Percentiles rank a stretch among this genome's conserved stretches.
These are phyloP conservation scores for Agonopterix subpropinquella DNA, from an alignment of 2,888 invertebrate genomes.

Conservation along the genomic window DNA sequence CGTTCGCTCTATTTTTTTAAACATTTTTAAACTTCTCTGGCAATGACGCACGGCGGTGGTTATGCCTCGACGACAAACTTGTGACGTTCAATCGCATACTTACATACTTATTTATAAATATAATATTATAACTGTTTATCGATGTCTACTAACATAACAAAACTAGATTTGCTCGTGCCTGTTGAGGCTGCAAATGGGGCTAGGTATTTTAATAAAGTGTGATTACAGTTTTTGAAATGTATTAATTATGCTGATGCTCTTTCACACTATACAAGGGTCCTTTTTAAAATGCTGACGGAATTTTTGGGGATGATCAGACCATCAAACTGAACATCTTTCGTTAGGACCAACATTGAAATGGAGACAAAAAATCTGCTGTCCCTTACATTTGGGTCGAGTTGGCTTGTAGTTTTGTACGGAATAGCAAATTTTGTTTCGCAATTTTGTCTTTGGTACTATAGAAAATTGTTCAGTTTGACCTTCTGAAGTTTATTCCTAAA, in stretches of 20 bases:
- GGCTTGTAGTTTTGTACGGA: too few relatives aligned
- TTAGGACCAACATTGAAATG: too few relatives aligned
- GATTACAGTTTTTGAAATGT: slow-evolving; percentile 44
- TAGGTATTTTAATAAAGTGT: slow-evolving; percentile 58
- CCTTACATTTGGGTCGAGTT: too few relatives aligned
- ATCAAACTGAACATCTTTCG: too few relatives aligned
- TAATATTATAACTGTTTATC: slow-evolving; percentile 52
- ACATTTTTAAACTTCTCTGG: slow-evolving; percentile 41
- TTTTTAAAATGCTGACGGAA: too few relatives aligned
- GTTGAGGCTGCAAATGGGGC: slow-evolving; percentile 59
- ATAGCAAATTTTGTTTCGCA: too few relatives aligned
- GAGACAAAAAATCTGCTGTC: too few relatives aligned
- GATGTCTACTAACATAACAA: slow-evolving; percentile 73
- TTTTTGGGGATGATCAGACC: too few relatives aligned
- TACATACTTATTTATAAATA: slow-evolving; percentile 17
- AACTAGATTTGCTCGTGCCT: slow-evolving; percentile 59
- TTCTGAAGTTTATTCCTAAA: too few relatives aligned
- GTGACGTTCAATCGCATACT: slow-evolving; percentile 39
- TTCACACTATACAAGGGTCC: slow-evolving; percentile 22
- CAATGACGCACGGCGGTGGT: slow-evolving; percentile 66
- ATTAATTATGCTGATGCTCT: slow-evolving; percentile 38
- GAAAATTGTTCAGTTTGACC: too few relatives aligned
- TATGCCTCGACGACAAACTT: slow-evolving; percentile 40
- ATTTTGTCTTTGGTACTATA: too few relatives aligned
- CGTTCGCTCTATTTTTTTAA: slow-evolving; percentile 43